Evolutionary conservation across 1,140 invertebrate genomes (phyloP), one percentile per base, ranked within the genome.

Genomic region (Trichomalopsis sarcophagae): DNA sequence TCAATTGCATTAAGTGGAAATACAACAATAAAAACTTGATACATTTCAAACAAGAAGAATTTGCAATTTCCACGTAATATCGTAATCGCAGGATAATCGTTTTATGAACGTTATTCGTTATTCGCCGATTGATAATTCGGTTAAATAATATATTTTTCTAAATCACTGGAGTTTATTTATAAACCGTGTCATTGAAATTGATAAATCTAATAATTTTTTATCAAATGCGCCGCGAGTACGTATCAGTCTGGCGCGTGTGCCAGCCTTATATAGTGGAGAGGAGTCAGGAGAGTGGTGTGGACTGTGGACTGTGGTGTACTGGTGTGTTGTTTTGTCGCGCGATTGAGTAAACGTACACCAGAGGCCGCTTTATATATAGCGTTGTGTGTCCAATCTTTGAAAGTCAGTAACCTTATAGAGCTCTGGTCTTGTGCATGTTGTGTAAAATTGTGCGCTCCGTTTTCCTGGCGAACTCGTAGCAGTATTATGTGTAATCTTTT

Each of bases 361-460:
- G 84, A 86, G 69, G 84, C 76, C 84, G 84, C 84, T 78, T 69
- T 55, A 69, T 68, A 85, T 68, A 73, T 79, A 78, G 69, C 36
- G 68, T 30, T 30, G 23, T 66, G 27, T 47, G 30, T 10, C n/a
- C 2, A 74, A 21, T 76, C 4, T 5, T 36, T 13, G 30, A n/a
- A 69, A 71, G 74, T 86, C 75, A 78, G 84, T 86, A 77, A 82
- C 75, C 68, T 36, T 69, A 50, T 33, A 77, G 78, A 81, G 50
- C 66, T 81, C 50, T 10, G 17, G 11, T 33, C 30, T n/a, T 13
- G 2, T 9, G n/a, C 30, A 44, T n/a, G 36, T 3, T 36, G 33
- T n/a, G 21, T 10, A 30, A 76, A 27, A 4, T 68, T 6, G 36
- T 27, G 55, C 27, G 55, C 27, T 50, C 40, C 2, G 47, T 17